Evolutionary conservation across 2,113 vertebrate species (phyloP), one percentile per base, ranked within the genome.

Genomic region (Lucifuga dentata): DNA sequence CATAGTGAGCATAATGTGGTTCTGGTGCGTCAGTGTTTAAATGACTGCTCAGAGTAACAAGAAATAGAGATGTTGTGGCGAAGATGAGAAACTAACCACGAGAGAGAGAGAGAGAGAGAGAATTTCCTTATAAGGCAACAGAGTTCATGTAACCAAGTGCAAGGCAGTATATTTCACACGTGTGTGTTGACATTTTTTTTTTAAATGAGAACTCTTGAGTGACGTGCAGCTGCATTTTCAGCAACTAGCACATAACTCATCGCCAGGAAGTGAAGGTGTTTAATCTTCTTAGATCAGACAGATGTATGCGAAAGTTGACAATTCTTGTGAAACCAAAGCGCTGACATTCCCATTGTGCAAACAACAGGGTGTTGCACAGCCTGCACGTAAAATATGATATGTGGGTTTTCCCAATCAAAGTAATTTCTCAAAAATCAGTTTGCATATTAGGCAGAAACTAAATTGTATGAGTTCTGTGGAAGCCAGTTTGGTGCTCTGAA

Each of bases 51-150:
- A 41, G 26, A 3, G 1, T 7, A 43, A 82, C 24, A 12, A 77
- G 80, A 80, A 69, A 44, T 23, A 1, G 66, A 72, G 32, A 48
- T 51, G 46, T 16, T n/a, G 51, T 40, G 9, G 40, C 19, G 19
- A 23, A 9, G 19, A 35, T 1, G 9, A 59, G 52, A 48, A 1
- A 8, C 45, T 45, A 67, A 86, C 77, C 81, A 44, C 86, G n/a
- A n/a, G n/a, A n/a, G n/a, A n/a, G n/a, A n/a, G n/a, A 80, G 23
- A 32, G 13, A 73, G 11, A 20, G 12, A 39, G 13, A 67, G 17
- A 36, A 66, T 75, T 66, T 80, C 89, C 89, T 76, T 85, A 76
- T 85, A 89, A 84, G 80, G 86, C 41, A 63, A 61, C 26, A 24
- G 9, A 9, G 19, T 15, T 15, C 24, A 23, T 5, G 59, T 61